A percentile compares a stretch with the other conserved stretches of the same genome.
These are phyloP conservation scores for Caenorhabditis briggsae DNA, from an alignment of 1,140 invertebrate species.

Conservation along the genomic window DNA sequence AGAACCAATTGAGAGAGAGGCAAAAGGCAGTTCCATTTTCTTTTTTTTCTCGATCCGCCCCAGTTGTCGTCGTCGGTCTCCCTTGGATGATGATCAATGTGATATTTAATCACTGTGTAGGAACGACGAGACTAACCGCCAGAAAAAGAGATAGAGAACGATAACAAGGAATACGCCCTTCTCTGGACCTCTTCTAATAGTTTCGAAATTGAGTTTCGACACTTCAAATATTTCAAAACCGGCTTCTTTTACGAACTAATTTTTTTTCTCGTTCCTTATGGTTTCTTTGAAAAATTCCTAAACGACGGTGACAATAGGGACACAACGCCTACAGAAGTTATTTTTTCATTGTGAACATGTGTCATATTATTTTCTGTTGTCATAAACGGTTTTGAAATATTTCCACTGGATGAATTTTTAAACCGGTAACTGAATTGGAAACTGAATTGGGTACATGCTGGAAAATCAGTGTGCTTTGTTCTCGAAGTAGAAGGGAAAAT, in stretches of 20 bases:
- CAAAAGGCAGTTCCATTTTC: constrained; percentile 50
- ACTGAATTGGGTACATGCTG: background rate
- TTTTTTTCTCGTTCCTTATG: background rate
- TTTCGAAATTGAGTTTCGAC: constrained; percentile 21
- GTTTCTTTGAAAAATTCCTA: background rate
- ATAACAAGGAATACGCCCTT: constrained; percentile 11
- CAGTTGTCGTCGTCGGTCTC: background rate
- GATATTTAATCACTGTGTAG: constrained; percentile 35
- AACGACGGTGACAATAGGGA: background rate
- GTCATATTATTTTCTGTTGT: constrained; percentile 21
- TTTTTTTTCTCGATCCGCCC: background rate
- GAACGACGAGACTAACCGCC: constrained; percentile 24
- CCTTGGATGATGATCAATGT: constrained; percentile 47
- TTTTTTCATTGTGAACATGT: constrained; percentile 31
- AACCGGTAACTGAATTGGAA: constrained; percentile 1
- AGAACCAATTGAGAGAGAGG: constrained; percentile 50
- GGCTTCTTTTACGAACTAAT: constrained; percentile 33
- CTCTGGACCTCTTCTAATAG: constrained; percentile 10
- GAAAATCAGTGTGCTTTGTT: background rate
- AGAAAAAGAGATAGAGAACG: constrained; percentile 7
- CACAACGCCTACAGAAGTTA: constrained; percentile 41
- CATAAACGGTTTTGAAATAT: constrained; percentile 46
- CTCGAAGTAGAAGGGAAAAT: background rate
- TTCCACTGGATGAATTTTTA: background rate
- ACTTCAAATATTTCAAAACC: constrained; percentile 41